These are phyloP conservation scores for Toxotes jaculatrix DNA, from an alignment of 2,113 vertebrate species.

Conservation along the genomic window DNA sequence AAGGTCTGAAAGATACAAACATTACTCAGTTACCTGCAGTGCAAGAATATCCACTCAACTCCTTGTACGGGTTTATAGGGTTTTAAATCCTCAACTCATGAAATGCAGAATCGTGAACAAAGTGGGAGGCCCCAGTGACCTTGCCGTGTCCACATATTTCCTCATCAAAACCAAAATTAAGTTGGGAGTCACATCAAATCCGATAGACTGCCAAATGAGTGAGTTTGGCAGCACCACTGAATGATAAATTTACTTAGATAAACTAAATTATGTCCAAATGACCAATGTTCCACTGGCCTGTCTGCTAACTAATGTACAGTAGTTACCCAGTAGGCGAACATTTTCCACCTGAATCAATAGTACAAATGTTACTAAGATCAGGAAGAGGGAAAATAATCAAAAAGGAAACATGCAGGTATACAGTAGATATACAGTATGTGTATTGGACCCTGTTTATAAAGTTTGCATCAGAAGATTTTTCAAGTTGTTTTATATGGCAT, in stretches of 20 bases:
- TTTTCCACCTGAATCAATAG: constrained; percentile 1
- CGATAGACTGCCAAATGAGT: constrained; percentile 24
- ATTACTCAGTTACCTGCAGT: neutral
- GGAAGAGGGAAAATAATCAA: neutral
- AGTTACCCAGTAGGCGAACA: neutral
- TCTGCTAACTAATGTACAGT: constrained; percentile 18
- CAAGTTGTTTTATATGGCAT: neutral
- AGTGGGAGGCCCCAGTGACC: constrained; percentile 27
- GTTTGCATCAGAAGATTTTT: neutral
- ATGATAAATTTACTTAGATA: constrained; percentile 39
- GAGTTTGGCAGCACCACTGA: constrained; percentile 43
- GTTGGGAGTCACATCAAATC: constrained; percentile 45
- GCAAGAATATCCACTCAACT: neutral
- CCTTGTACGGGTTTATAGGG: neutral
- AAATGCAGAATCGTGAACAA: constrained; percentile 36
- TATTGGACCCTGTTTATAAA: neutral
- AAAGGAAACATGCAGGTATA: neutral
- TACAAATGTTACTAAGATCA: neutral
- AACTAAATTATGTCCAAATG: constrained; percentile 38
- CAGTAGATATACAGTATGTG: neutral
- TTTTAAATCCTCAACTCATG: constrained; percentile 1
- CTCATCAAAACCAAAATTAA: constrained; percentile 47
- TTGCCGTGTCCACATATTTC: constrained; percentile 35
- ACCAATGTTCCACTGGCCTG: neutral
- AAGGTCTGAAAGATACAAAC: constrained; percentile 1